Conservation (phyloP, 2,888 invertebrate species). For the Girardia tigrina region DNA sequence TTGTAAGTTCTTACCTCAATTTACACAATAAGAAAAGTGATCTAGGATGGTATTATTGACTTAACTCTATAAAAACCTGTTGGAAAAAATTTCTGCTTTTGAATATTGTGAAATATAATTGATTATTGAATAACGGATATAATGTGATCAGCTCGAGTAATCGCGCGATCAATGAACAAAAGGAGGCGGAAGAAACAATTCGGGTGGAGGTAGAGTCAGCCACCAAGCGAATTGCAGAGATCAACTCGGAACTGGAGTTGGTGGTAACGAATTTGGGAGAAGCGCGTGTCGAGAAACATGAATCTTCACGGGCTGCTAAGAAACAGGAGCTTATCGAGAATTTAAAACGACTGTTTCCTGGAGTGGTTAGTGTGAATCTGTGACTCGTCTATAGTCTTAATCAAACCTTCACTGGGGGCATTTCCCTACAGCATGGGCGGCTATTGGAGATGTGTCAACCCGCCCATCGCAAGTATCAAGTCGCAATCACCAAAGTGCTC, state of each 20-base stretch:
- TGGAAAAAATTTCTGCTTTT: neutral
- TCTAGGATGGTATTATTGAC: no score
- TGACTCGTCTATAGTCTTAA: no score
- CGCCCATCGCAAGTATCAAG: slow-evolving; percentile 90
- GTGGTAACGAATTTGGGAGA: slow-evolving; percentile 79
- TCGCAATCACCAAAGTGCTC: slow-evolving; percentile 87
- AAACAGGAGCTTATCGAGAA: slow-evolving; percentile 94
- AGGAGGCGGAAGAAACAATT: slow-evolving; percentile 65
- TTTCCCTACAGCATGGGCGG: slow-evolving; percentile 65
- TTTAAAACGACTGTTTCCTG: slow-evolving; percentile 84
- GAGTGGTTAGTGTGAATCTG: slow-evolving; percentile 72
- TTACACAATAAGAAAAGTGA: no score
- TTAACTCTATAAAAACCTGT: neutral
- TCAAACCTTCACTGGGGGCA: no score
- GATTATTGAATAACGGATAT: neutral
- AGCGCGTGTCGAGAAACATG: slow-evolving; percentile 89
- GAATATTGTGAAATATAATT: neutral
- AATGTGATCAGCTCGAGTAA: slow-evolving; percentile 61
- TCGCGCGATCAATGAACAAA: slow-evolving; percentile 73
- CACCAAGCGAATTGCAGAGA: slow-evolving; percentile 60
- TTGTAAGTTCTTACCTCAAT: no score
- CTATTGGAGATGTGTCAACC: slow-evolving; percentile 99
- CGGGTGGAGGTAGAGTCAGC: slow-evolving; percentile 77
- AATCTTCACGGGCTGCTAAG: slow-evolving; percentile 79
- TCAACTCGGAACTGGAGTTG: slow-evolving; percentile 70